These are phyloP conservation scores for Scelioninae gen. 2 DNA, from an alignment of 2,888 invertebrate species.

Conservation along the genomic window DNA sequence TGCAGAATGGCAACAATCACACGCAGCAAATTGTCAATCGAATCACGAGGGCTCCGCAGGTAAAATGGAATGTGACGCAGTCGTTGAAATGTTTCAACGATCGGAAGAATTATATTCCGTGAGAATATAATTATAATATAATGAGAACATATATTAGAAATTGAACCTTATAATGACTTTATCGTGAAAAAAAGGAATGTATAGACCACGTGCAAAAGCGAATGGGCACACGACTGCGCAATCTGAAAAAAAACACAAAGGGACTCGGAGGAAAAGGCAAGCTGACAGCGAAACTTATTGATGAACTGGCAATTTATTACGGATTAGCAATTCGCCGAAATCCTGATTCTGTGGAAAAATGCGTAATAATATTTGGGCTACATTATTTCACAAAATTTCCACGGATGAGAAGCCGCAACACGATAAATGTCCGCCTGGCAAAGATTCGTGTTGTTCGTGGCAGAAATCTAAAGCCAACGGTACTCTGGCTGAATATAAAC, in stretches of 20 bases:
- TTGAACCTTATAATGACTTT: conserved; percentile 30
- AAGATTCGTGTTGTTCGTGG: conserved; percentile 58
- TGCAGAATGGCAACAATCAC: background rate
- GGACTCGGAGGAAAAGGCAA: conserved; percentile 7
- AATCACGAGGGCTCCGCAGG: conserved; percentile 9
- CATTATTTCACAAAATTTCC: conserved; percentile 51
- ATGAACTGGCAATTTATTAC: conserved; percentile 6
- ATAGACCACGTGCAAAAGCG: conserved; percentile 27
- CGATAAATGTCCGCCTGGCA: conserved; percentile 50
- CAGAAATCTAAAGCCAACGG: conserved; percentile 26
- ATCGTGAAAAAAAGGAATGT: conserved; percentile 34
- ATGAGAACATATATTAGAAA: conserved; percentile 27
- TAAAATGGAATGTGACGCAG: conserved; percentile 15
- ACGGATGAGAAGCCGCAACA: conserved; percentile 56
- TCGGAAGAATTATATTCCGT: conserved; percentile 6
- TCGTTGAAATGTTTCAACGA: conserved; percentile 15
- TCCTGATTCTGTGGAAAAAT: conserved; percentile 1
- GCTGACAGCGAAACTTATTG: background rate
- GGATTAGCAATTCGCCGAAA: conserved; percentile 15
- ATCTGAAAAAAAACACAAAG: background rate
- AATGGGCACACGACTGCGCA: conserved; percentile 6
- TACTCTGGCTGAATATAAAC: background rate
- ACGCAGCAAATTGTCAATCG: conserved; percentile 1
- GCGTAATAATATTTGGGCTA: conserved; percentile 19
- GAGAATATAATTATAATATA: conserved; percentile 10